phyloP scores from a whole-genome alignment of 23 tunicate species.

The Phallusia fumigata region DNA sequence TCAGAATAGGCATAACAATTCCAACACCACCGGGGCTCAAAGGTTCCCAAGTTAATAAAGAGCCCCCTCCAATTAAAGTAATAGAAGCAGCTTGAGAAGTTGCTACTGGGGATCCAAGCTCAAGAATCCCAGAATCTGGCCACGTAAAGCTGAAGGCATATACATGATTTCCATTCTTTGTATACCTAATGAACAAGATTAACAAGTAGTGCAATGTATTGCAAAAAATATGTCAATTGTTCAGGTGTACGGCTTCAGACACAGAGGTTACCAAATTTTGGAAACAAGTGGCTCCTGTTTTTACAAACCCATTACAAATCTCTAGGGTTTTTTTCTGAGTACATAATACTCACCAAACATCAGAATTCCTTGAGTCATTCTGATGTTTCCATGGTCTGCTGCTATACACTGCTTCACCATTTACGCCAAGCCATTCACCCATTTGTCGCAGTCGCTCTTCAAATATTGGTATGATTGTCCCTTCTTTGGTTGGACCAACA shows the following conservation, averaged over 20 bases:
- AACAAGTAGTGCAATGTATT: too few species aligned
- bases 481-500: constrained; percentile 76
- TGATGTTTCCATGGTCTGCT: constrained; percentile 77
- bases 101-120: constrained; percentile 42
- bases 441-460: constrained; percentile 68
- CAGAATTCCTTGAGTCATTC: constrained; percentile 53
- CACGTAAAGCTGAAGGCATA: constrained; percentile 59
- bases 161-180: constrained; percentile 22
- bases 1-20: constrained; percentile 19
- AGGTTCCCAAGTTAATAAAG: constrained; percentile 24
- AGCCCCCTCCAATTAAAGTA: constrained; percentile 21
- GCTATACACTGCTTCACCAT: constrained; percentile 71
- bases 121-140: constrained; percentile 32
- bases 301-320: constrained; percentile 13
- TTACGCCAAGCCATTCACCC: constrained; percentile 62
- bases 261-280: too few species aligned
- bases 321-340: not conserved
- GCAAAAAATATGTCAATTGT: too few species aligned
- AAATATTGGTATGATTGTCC: constrained; percentile 54
- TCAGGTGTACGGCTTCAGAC: too few species aligned
- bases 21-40: constrained; percentile 19
- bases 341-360: constrained; percentile 44
- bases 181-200: constrained; percentile 31
- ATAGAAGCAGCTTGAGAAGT: constrained; percentile 22
- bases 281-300: not conserved